Base-by-base conservation (phyloP, 2,888 invertebrate species). In the Atrina japonica region DNA sequence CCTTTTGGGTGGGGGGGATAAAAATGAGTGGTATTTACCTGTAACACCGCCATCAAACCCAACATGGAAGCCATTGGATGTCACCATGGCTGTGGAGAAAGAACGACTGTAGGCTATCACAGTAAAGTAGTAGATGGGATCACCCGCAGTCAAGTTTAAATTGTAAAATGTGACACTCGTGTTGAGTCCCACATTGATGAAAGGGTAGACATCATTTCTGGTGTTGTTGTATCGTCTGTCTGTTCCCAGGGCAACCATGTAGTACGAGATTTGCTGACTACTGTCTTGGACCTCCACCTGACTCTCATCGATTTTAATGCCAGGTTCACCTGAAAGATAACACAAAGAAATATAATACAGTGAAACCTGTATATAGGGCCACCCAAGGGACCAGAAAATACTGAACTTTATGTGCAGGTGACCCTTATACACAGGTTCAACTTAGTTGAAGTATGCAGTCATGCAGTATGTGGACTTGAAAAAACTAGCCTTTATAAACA, bases 191-290 rank as follows among this genome's bases (percentile, higher is more conserved):
- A 83, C 83, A 59, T 81, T 78, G 11, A 74, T 78, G 58, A 81
- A 84, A 14, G 84, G 82, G 3, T 80, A 75, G 25, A 84, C 63
- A 55, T 85, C 80, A 47, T 80, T 67, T 25, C 81, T 73, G 16
- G 84, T 82, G 11, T 75, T 70, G 18, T 74, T 74, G 56, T 80
- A 82, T 30, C 83, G 66, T 60, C 84, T 69, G 61, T 84, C 84
- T 25, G 80, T 83, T 29, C 85, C 85, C 0, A 82, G 41, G 18
- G 81, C 84, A 41, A 85, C 79, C 59, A 83, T 81, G 52, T 84
- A 85, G 59, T 72, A 77, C 3, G 67, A 63, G 3, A 85, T 68
- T 35, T 67, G 63, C 45, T 84, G 83, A 43, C 80, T 71, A 2
- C 63, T 45, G 23, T 72, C 77, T 18, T 67, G 68, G 52, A 30